A percentile compares a stretch with the other conserved stretches of the same genome.
Conservation (phyloP, 2,113 vertebrate species). For the Cricetomys ansorgei region DNA sequence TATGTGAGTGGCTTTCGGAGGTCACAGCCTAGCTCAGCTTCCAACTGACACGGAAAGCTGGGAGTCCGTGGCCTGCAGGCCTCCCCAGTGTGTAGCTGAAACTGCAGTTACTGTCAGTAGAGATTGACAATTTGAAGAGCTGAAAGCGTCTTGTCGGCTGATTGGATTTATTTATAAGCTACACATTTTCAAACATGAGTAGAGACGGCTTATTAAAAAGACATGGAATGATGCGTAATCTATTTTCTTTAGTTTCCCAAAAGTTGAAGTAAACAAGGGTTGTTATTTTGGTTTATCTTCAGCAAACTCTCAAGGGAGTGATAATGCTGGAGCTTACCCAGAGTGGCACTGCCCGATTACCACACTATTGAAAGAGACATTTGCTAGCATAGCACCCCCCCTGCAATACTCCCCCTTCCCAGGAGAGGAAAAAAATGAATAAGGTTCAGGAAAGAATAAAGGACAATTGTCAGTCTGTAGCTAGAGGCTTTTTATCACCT, state of each 20-base stretch:
- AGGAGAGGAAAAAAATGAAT: background rate
- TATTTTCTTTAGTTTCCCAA: constrained; percentile 55
- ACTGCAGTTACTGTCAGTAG: background rate
- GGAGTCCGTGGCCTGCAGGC: background rate
- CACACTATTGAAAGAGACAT: background rate
- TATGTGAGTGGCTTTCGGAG: background rate
- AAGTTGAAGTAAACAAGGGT: constrained; percentile 56
- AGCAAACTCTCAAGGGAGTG: constrained; percentile 11
- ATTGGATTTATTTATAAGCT: constrained; percentile 63
- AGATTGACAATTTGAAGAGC: constrained; percentile 19
- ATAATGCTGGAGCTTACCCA: background rate
- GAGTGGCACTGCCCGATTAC: background rate
- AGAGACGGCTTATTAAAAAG: constrained; percentile 56
- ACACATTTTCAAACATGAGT: constrained; percentile 21
- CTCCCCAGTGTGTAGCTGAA: background rate
- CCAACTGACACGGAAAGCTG: background rate
- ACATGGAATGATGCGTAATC: background rate
- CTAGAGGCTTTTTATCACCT: background rate
- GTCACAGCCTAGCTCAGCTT: background rate
- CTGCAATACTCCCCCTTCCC: background rate
- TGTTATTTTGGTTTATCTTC: constrained; percentile 28
- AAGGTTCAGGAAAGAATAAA: constrained; percentile 23
- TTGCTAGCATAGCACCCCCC: background rate
- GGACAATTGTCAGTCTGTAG: constrained; percentile 2
- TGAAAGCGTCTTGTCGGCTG: background rate